Evolutionary conservation across 1,140 invertebrate species (phyloP).

Genomic region (Nasonia giraulti): DNA sequence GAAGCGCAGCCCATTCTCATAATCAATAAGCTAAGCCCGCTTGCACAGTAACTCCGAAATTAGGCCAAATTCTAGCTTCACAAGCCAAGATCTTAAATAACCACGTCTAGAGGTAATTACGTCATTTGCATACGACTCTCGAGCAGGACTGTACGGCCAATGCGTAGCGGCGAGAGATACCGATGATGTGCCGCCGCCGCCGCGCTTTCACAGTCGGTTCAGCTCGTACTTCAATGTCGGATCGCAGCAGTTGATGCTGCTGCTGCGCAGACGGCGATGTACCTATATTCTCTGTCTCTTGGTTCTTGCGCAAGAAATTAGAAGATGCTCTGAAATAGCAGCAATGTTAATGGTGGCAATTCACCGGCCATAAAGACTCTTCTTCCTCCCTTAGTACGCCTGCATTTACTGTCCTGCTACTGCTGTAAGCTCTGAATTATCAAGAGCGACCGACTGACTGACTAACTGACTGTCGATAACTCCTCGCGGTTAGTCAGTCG

Average conservation of each 20-base stretch:
- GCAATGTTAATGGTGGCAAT: constrained; percentile 59
- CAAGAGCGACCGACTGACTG: constrained; percentile 45
- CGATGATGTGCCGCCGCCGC: too few species aligned
- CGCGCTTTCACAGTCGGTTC: too few species aligned
- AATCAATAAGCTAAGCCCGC: too few species aligned
- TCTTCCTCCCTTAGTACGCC: neutral
- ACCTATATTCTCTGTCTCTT: neutral
- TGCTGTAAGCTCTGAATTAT: constrained; percentile 30
- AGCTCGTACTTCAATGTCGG: too few species aligned
- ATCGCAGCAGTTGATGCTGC: neutral
- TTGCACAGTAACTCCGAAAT: too few species aligned
- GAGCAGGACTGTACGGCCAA: neutral
- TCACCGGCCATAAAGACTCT: neutral
- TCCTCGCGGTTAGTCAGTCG: neutral
- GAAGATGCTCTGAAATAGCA: constrained; percentile 63
- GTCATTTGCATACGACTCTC: neutral
- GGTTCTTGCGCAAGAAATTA: constrained; percentile 62
- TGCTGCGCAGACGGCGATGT: neutral
- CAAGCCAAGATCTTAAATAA: neutral
- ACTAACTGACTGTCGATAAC: constrained; percentile 8
- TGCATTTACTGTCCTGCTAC: constrained; percentile 55
- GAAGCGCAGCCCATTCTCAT: too few species aligned
- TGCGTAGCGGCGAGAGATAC: neutral
- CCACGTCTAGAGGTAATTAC: neutral
- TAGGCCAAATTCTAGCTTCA: neutral